Base-by-base conservation (phyloP, 2,113 vertebrate species). In the Vanacampus margaritifer region DNA sequence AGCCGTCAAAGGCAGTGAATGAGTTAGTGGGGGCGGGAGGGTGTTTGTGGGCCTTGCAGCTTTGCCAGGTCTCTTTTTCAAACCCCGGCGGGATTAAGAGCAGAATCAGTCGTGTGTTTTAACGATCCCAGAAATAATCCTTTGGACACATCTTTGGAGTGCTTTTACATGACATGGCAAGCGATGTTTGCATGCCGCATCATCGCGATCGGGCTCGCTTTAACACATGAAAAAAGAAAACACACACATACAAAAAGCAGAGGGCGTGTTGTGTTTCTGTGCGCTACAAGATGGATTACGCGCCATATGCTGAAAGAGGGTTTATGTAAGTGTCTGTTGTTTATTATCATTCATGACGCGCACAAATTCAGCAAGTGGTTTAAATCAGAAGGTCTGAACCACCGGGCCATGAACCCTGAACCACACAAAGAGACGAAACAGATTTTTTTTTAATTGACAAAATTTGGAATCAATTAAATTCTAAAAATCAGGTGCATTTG, bases 121-220 rank as follows among this genome's bases (percentile, higher is more conserved):
- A 59, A 61, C 65, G 59, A 46, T 56, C 12, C 43, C 46, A 62
- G 70, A 73, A 63, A 76, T 87, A 83, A 87, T 85, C 82, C 72
- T 60, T 56, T 16, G 51, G 59, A 60, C 35, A 54, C 37, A 74
- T 79, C 56, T 76, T 87, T 79, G 75, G 76, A 86, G 79, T 73
- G 66, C 73, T 80, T 77, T 76, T 77, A 65, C 51, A 67, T 76
- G 66, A 60, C 53, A 65, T 21, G 35, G 9, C 24, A n/a, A 32
- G 28, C 9, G 48, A 21, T 62, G 43, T 79, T 71, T 79, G 56
- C 62, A 69, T 81, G 76, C 65, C 56, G 16, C 72, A 35, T 28
- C 72, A 39, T 39, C 54, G 58, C 48, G 36, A 68, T 64, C 23
- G 3, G 51, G 48, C 54, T 67, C 62, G 64, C 53, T 68, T 77